Evolutionary conservation across 1,140 invertebrate genomes (phyloP).

Genomic region (Coptotermes formosanus): DNA sequence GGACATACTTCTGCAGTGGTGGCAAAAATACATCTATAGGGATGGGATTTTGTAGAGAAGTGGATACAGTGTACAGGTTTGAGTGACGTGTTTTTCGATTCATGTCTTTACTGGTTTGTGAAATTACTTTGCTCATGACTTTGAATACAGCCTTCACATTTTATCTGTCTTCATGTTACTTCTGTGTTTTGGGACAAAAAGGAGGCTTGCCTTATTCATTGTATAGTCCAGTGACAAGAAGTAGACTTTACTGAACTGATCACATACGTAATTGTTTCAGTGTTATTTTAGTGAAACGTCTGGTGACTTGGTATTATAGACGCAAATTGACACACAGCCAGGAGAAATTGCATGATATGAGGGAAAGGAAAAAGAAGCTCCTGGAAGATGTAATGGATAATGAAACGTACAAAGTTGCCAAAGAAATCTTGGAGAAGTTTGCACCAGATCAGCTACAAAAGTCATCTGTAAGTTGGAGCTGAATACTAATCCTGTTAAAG

Average conservation of each 20-base stretch:
- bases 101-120: too few relatives aligned
- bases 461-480: conserved; percentile 10
- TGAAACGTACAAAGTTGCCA: conserved; percentile 96
- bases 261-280: conserved; percentile 56
- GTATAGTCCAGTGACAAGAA: conserved; percentile 31
- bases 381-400: conserved; percentile 96
- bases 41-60: too few relatives aligned
- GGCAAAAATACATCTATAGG: too few relatives aligned
- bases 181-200: too few relatives aligned
- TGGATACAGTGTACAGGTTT: too few relatives aligned
- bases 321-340: conserved; percentile 79
- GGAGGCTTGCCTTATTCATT: too few relatives aligned
- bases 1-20: too few relatives aligned
- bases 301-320: conserved; percentile 85
- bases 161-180: neutral
- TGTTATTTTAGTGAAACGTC: conserved; percentile 72
- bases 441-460: conserved; percentile 63
- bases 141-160: conserved; percentile 17
- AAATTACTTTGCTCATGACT: too few relatives aligned
- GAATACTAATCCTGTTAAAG: too few relatives aligned
- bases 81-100: too few relatives aligned
- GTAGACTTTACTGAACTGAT: conserved; percentile 16
- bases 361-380: conserved; percentile 82
- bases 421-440: conserved; percentile 87
- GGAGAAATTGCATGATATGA: conserved; percentile 68